Base-by-base conservation (phyloP, 2,888 invertebrate species). In the Ptychoptera albimana region DNA sequence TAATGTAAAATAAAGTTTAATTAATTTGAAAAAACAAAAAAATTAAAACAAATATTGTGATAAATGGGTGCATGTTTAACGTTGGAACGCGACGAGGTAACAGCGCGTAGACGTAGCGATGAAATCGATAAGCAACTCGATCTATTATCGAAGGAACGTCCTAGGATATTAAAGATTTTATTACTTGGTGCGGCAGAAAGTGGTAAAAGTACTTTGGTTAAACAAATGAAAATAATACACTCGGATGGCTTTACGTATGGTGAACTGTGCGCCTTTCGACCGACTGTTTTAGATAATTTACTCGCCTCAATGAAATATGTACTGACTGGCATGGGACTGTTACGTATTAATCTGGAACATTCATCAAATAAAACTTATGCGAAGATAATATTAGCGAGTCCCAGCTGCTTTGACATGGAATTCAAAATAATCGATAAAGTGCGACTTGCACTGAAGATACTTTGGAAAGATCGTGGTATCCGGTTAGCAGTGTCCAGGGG, bases 141-240 rank as follows among this genome's bases (percentile, higher is more conserved):
- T 45, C 70, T 70, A 50, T 63, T 72, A 49, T 73, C 74, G 8
- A 73, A 69, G 54, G 71, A 74, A 52, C 71, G 75, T 49, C 69
- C 67, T 46, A 72, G 73, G 64, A 70, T 75, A 52, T 71, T 77
- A 54, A 77, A 76, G 58, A 75, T 77, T 46, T 59, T 77, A 39
- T 60, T 77, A 31, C 61, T 77, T 36, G 77, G 77, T 45, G 75
- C 77, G 48, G 77, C 76, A 9, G 77, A 78, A 57, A 76, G 76
- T 61, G 55, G 55, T 51, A 78, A 78, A 62, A 76, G 76, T 55
- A 78, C 77, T 14, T 57, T 77, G 48, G 77, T 78, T 6, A 77
- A 77, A 55, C 77, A 78, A 63, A 77, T 78, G 76, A 77, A 77
- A 59, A 77, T 78, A 44, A 77, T 78, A 46, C 77, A 78, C 56